phyloP scores from a whole-genome alignment of 2,888 invertebrate genomes.

The Thereva unica region DNA sequence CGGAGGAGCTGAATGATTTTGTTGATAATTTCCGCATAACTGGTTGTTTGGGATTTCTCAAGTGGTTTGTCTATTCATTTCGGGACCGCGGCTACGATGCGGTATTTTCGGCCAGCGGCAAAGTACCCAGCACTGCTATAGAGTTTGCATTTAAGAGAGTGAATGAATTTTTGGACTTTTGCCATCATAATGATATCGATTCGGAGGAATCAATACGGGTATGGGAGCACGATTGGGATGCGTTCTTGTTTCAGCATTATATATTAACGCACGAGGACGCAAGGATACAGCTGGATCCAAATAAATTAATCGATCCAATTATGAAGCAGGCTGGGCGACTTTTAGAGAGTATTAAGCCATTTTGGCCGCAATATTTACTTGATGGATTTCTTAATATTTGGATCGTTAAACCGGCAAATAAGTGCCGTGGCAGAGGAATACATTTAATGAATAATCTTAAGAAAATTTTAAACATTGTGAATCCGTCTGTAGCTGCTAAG shows the following conservation, averaged over 20 bases:
- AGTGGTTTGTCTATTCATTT: constrained; percentile 70
- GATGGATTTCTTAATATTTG: constrained; percentile 89
- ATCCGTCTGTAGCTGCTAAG: constrained; percentile 68
- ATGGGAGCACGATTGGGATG: constrained; percentile 90
- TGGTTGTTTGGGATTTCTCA: constrained; percentile 81
- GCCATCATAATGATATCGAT: constrained; percentile 76
- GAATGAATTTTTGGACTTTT: constrained; percentile 73
- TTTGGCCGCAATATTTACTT: constrained; percentile 81
- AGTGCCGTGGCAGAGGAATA: constrained; percentile 90
- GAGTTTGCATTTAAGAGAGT: constrained; percentile 83
- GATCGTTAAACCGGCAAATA: constrained; percentile 94
- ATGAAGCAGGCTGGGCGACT: constrained; percentile 62
- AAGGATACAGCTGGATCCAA: constrained; percentile 58
- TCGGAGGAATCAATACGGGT: constrained; percentile 67
- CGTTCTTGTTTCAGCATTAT: constrained; percentile 74
- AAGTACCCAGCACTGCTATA: constrained; percentile 73
- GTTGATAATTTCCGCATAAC: constrained; percentile 88
- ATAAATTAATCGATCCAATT: constrained; percentile 49
- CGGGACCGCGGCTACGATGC: constrained; percentile 63
- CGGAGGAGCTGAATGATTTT: constrained; percentile 81
- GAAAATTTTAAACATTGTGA: constrained; percentile 77
- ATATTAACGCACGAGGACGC: constrained; percentile 68
- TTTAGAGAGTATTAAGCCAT: constrained; percentile 68
- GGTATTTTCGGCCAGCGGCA: constrained; percentile 65
- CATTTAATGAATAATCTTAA: constrained; percentile 83